A percentile compares a stretch with the other conserved stretches of the same genome.
These are phyloP conservation scores for Lacerta viridis DNA, from an alignment of 2,797 vertebrate species.

Conservation along the genomic window DNA sequence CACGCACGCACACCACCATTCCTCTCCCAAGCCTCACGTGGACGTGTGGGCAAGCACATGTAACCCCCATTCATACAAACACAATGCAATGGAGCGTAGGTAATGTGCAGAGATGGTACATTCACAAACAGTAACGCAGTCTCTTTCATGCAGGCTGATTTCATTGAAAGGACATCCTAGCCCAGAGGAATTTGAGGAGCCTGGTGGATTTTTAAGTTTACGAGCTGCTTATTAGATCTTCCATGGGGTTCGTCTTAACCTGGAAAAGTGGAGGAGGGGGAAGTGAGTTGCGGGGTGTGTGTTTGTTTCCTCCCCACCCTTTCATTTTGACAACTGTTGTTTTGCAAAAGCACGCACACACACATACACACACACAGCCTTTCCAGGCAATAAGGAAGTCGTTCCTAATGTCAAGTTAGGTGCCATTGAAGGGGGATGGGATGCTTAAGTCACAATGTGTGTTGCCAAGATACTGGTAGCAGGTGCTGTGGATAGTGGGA, in stretches of 20 bases:
- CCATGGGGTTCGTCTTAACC: constrained; percentile 44
- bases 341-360: not conserved
- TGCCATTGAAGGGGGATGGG: not conserved
- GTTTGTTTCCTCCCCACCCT: not conserved
- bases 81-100: constrained; percentile 76
- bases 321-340: not conserved
- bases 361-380: no score
- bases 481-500: not conserved
- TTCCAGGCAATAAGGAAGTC: not conserved
- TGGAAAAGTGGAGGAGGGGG: constrained; percentile 29
- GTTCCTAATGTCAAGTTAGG: not conserved
- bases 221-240: constrained; percentile 55
- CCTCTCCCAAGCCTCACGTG: constrained; percentile 80
- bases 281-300: not conserved
- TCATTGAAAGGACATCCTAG: constrained; percentile 72
- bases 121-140: constrained; percentile 77
- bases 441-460: not conserved
- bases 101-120: constrained; percentile 77
- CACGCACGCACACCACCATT: constrained; percentile 18
- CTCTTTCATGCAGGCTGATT: constrained; percentile 70
- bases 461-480: constrained; percentile 4
- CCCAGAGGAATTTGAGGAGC: constrained; percentile 71
- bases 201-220: constrained; percentile 62
- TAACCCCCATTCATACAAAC: constrained; percentile 85
- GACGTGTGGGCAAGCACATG: constrained; percentile 82